Evolutionary conservation across 2,888 invertebrate species (phyloP).

Genomic region (Stenodema calcarata): DNA sequence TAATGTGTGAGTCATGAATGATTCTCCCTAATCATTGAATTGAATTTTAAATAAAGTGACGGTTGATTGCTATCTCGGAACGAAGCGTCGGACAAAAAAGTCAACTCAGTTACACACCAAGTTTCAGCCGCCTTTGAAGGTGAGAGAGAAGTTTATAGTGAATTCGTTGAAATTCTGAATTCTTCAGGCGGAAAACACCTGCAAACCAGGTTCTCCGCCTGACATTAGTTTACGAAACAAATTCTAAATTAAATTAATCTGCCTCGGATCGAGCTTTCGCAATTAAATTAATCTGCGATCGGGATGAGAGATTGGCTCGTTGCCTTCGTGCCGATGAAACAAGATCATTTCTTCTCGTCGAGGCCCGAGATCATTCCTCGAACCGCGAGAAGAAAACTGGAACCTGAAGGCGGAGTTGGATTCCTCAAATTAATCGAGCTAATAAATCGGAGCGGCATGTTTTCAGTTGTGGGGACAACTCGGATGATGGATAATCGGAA

Average conservation of each 20-base stretch:
- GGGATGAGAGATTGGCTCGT: background rate
- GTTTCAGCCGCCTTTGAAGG: background rate
- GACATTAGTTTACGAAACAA: background rate
- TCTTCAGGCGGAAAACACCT: background rate
- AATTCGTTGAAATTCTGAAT: background rate
- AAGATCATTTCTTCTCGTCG: background rate
- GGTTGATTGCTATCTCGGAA: no score
- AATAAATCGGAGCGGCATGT: conserved; percentile 22
- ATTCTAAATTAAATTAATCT: background rate
- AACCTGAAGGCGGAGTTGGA: background rate
- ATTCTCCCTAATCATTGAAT: no score
- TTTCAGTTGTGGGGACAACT: conserved; percentile 4
- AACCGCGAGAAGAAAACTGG: background rate
- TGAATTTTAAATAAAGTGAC: no score
- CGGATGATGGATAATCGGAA: conserved; percentile 16
- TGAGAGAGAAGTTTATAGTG: background rate
- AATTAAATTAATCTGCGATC: background rate
- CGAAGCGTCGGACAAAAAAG: no score
- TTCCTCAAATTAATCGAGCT: conserved; percentile 20
- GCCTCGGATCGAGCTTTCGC: background rate
- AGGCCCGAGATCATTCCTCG: background rate
- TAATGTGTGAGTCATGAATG: no score
- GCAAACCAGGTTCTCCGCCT: background rate
- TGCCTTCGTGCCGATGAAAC: background rate
- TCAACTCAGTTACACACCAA: background rate